These are phyloP conservation scores for human (Homo sapiens) DNA, from an alignment of 2,113 vertebrate species.

Conservation along the genomic window GRCh38 chr5:84424001-84424500, in stretches of 20 bases:
- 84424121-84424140: not conserved
- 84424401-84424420: not conserved
- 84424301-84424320: not conserved
- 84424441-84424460: not conserved
- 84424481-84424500: not conserved
- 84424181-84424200: not conserved
- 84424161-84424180: not conserved
- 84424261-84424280: not conserved
- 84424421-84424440: not conserved
- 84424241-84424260: not conserved
- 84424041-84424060: not conserved
- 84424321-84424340: not conserved
- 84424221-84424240: not conserved
- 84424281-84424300: not conserved
- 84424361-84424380: not conserved
- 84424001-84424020: not conserved
- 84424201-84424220: not conserved
- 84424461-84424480: not conserved
- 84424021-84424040: not conserved
- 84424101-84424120: not conserved
- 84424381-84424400: not conserved
- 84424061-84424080: not conserved
- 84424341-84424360: not conserved
- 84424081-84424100: not conserved
- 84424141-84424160: not conserved